Percentiles rank a stretch among this genome's conserved stretches.
Conservation (phyloP, 2,888 invertebrate species). For the Steromphala cineraria region DNA sequence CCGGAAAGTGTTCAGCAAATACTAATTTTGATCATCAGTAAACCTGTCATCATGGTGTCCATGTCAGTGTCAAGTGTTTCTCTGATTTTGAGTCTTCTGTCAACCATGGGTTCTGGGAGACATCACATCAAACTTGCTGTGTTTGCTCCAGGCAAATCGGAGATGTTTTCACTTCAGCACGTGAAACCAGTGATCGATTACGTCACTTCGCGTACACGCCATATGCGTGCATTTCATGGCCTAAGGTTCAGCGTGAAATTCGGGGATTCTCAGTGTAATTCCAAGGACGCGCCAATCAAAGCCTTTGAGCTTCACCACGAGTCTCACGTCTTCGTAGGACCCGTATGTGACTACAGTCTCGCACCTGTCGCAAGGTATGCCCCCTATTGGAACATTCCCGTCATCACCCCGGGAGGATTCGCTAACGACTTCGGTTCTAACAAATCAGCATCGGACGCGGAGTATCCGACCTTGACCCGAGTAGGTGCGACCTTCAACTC, state of each 20-base stretch:
- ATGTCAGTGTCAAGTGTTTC: too few relatives aligned
- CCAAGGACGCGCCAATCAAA: slow-evolving; percentile 56
- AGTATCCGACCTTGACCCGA: slow-evolving; percentile 52
- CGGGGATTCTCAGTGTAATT: slow-evolving; percentile 62
- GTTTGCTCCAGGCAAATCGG: slow-evolving; percentile 24
- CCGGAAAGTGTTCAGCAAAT: too few relatives aligned
- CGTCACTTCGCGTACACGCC: slow-evolving; percentile 41
- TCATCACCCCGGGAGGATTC: slow-evolving; percentile 81
- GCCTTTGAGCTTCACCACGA: slow-evolving; percentile 64
- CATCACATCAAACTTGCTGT: slow-evolving; percentile 28
- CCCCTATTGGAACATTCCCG: slow-evolving; percentile 93
- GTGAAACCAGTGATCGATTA: slow-evolving; percentile 56
- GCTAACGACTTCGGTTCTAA: slow-evolving; percentile 67
- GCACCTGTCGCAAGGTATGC: slow-evolving; percentile 92
- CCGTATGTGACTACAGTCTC: slow-evolving; percentile 80
- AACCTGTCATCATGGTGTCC: too few relatives aligned
- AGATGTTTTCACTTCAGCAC: slow-evolving; percentile 52
- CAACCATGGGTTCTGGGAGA: background rate
- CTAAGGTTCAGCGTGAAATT: slow-evolving; percentile 39
- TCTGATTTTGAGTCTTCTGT: too few relatives aligned
- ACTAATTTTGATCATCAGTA: too few relatives aligned
- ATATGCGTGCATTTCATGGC: background rate
- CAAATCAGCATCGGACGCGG: slow-evolving; percentile 37
- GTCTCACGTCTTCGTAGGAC: slow-evolving; percentile 65
- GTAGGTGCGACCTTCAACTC: slow-evolving; percentile 57